Evolutionary conservation across 2,113 vertebrate genomes (phyloP), one percentile per base, ranked within the genome.

Genomic region (Leptobrachium ailaonicum): DNA sequence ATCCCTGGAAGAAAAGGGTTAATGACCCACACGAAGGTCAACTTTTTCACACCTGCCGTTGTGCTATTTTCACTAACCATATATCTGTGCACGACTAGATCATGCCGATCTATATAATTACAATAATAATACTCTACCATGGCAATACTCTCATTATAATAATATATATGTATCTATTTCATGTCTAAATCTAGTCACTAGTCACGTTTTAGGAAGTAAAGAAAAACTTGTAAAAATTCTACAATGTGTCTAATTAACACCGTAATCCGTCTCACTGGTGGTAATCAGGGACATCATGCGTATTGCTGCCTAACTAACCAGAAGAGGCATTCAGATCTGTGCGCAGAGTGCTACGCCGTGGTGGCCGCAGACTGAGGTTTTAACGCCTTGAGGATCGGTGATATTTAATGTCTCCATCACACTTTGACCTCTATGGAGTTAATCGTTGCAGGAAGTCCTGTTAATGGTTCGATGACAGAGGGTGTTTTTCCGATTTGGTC

Each of bases 241-340:
- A 54, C 58, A 44, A 58, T 58, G 70, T 50, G 53, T 68, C 20
- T 66, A 83, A 67, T 84, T 10, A 69, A 77, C 71, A 60, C 56
- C 78, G 73, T 70, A 80, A 80, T 66, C 70, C 7, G 47, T 41
- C 53, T 66, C 62, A 80, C 71, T 54, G 41, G 50, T 32, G 53
- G 47, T 9, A 66, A 42, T n/a, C 41, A 20, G 42, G 4, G 44
- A 79, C 58, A 45, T 79, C 82, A 76, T 66, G 85, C 60, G 73
- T 43, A 77, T 76, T 41, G 71, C 58, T 77, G 79, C 70, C 84
- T 80, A 87, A 71, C 79, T 81, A 85, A 80, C 77, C 71, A 96
- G 93, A 94, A 80, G 11, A 6, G 47, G 8, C 47, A 50, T 50
- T 50, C 47, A 50, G 47, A 8, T 50, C 4, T 50, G 8, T 50